phyloP scores from a whole-genome alignment of 2,797 vertebrate species.

The Rhinophrynus dorsalis region DNA sequence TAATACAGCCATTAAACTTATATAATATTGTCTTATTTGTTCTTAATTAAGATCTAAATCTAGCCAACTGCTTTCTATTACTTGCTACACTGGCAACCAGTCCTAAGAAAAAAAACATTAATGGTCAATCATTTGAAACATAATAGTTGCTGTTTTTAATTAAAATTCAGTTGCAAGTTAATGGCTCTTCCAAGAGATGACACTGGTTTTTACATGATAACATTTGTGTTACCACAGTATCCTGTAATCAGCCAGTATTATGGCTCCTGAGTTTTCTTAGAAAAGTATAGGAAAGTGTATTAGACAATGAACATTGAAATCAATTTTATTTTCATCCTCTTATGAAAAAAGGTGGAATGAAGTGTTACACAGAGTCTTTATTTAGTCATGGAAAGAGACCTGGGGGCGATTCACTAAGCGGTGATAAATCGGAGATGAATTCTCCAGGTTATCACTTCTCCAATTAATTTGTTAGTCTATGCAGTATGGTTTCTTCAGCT shows the following conservation, averaged over 20 bases:
- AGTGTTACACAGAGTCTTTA: background rate
- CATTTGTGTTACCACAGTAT: background rate
- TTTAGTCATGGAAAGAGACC: background rate
- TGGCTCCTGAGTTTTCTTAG: background rate
- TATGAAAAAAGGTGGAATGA: background rate
- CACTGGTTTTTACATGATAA: background rate
- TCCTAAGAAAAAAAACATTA: background rate
- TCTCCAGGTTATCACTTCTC: too few species aligned
- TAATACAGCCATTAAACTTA: too few species aligned
- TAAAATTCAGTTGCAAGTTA: background rate
- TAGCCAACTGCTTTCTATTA: too few species aligned
- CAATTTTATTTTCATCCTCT: background rate
- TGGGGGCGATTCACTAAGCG: too few species aligned
- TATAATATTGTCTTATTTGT: too few species aligned
- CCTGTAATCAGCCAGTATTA: background rate
- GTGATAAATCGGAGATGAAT: too few species aligned
- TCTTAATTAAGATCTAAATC: too few species aligned
- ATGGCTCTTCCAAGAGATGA: background rate
- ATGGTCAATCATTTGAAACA: background rate
- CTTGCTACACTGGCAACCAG: background rate
- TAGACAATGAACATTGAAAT: background rate
- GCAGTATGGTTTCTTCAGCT: too few species aligned
- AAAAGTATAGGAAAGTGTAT: background rate
- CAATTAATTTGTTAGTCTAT: too few species aligned
- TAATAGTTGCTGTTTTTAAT: background rate